These are phyloP conservation scores for Conger conger DNA, from an alignment of 2,113 vertebrate species.

Conservation along the genomic window DNA sequence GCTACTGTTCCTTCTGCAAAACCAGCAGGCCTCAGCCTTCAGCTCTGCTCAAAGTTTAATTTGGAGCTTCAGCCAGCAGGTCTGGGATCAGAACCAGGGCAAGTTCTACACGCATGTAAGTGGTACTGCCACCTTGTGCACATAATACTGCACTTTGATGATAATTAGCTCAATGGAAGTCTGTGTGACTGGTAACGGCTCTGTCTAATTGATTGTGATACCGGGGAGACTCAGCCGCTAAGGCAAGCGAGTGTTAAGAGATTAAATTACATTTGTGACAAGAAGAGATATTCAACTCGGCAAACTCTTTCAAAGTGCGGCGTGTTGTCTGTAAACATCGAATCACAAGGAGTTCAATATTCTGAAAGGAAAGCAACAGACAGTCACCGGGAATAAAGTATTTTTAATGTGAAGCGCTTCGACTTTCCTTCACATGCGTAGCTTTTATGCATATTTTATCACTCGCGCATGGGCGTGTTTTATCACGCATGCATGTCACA, in stretches of 20 bases:
- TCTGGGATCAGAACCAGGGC: slow-evolving; percentile 38
- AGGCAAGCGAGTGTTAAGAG: slow-evolving; percentile 48
- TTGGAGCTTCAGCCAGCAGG: slow-evolving; percentile 31
- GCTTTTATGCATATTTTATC: not conserved
- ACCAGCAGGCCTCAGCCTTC: slow-evolving; percentile 36
- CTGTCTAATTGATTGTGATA: slow-evolving; percentile 66
- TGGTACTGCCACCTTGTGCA: slow-evolving; percentile 19
- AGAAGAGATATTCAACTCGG: slow-evolving; percentile 55
- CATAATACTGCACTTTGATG: slow-evolving; percentile 52
- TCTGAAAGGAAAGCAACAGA: slow-evolving; percentile 42
- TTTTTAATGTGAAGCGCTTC: slow-evolving; percentile 21
- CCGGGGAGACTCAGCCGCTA: slow-evolving; percentile 56
- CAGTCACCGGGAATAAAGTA: slow-evolving; percentile 9
- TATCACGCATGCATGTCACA: not conserved
- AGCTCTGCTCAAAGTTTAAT: slow-evolving; percentile 65
- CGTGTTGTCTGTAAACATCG: slow-evolving; percentile 60
- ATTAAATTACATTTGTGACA: slow-evolving; percentile 65
- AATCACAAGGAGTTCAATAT: not conserved
- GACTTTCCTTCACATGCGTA: not conserved
- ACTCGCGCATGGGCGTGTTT: not conserved
- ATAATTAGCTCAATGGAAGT: slow-evolving; percentile 46
- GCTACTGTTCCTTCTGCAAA: slow-evolving; percentile 74
- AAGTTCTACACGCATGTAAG: slow-evolving; percentile 48
- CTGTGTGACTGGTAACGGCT: slow-evolving; percentile 33
- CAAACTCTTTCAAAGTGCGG: slow-evolving; percentile 57